phyloP scores from a whole-genome alignment of 2,113 vertebrate genomes.

The Illadopsis cleaveri region DNA sequence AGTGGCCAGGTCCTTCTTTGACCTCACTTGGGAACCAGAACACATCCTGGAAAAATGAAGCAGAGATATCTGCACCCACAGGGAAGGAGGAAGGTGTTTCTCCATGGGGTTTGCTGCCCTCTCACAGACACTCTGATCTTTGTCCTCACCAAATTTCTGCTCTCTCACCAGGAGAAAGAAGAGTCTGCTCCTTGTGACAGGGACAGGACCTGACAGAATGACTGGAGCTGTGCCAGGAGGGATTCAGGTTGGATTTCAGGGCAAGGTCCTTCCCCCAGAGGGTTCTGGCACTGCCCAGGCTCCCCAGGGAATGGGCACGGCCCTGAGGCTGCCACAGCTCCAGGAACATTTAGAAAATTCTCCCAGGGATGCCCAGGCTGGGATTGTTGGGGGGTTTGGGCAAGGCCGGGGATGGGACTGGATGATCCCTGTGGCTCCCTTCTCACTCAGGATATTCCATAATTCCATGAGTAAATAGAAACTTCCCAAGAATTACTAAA shows the following conservation, averaged over 20 bases:
- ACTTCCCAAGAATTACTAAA: background rate
- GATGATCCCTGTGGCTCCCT: background rate
- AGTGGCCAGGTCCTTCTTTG: background rate
- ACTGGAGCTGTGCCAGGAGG: fast-evolving
- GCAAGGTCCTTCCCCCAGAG: background rate
- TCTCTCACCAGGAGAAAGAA: background rate
- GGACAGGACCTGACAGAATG: fast-evolving
- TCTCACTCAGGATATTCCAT: background rate
- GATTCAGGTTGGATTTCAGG: background rate
- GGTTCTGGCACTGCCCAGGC: background rate
- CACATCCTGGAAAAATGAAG: background rate
- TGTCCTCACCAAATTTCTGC: background rate
- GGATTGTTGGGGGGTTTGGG: background rate
- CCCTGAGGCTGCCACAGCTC: background rate
- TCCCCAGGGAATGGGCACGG: background rate
- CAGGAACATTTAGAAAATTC: background rate
- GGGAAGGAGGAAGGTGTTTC: background rate
- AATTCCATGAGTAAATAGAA: background rate
- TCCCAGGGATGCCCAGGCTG: background rate
- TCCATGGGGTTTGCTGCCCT: background rate
- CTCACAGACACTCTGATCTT: background rate
- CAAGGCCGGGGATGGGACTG: fast-evolving
- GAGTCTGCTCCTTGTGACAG: background rate
- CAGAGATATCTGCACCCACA: background rate
- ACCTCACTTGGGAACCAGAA: background rate